phyloP scores from a whole-genome alignment of 92 coral and sea anemone species.

The Phymanthus crucifer region DNA sequence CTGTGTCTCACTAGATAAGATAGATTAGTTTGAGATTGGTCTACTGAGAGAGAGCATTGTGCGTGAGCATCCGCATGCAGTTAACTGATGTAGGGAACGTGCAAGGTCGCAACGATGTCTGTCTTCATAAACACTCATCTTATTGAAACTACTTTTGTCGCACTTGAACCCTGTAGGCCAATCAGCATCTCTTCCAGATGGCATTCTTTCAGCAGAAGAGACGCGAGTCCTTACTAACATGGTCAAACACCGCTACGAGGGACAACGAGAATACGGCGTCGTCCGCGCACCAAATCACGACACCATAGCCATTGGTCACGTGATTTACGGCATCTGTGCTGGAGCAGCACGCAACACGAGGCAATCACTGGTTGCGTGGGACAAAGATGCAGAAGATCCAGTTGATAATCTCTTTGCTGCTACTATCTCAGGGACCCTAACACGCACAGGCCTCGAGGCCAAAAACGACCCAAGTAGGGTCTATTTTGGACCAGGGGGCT shows the following conservation, averaged over 20 bases:
- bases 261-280: conserved; percentile 44
- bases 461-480: conserved; percentile 21
- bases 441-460: conserved; percentile 28
- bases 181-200: conserved; percentile 19
- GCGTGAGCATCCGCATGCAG: too few relatives aligned
- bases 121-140: neutral
- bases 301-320: conserved; percentile 61
- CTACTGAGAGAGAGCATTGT: too few relatives aligned
- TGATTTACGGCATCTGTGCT: conserved; percentile 56
- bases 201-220: conserved; percentile 29
- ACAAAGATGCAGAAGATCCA: conserved; percentile 40
- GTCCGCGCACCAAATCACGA: conserved; percentile 38
- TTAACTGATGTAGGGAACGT: neutral
- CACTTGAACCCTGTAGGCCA: neutral
- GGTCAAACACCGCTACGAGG: conserved; percentile 34
- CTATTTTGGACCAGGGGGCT: conserved; percentile 55
- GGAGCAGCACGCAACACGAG: conserved; percentile 42
- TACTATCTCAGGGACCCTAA: conserved; percentile 46
- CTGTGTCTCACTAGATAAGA: too few relatives aligned
- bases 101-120: neutral
- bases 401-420: conserved; percentile 63
- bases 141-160: neutral
- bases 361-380: conserved; percentile 39
- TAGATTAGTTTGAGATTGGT: too few relatives aligned
- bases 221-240: conserved; percentile 31